Base-by-base conservation (phyloP, 1,140 invertebrate genomes). In the Drosophila burlai region DNA sequence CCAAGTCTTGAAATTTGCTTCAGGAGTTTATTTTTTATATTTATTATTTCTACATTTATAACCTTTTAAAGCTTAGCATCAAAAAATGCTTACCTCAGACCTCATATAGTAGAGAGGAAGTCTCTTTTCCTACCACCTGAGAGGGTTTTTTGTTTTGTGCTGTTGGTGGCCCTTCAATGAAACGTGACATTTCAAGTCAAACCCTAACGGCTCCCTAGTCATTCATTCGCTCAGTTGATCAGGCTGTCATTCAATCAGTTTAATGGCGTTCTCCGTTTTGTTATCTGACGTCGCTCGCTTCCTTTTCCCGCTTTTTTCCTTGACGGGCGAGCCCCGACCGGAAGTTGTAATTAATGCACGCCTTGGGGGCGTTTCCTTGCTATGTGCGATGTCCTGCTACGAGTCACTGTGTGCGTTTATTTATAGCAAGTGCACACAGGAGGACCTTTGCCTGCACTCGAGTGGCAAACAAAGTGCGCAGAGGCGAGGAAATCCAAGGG, bases 261-360 rank as follows among this genome's bases (percentile, higher is more conserved):
- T 76, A 78, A 78, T 78, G 75, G 74, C 75, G 66, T 69, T 77
- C 60, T 59, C 60, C 67, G 26, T 72, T 65, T 49, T 79, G 76
- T 79, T 79, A 79, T 79, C 65, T 63, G 66, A 71, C 75, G 57
- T 68, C 66, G 31, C 69, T 38, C 40, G 34, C 40, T 64, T 42
- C 49, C 74, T 63, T 64, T 62, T 62, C 34, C 26, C 71, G 68
- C 40, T 54, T 59, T 55, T 52, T 42, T 42, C 40, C 24, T 34
- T 45, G 59, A 65, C 76, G 54, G 67, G 65, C 47, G 40, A 50
- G 49, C 75, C 64, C 49, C 54, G 66, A 80, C 81, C 85, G 78
- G 85, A 90, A 85, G 85, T 90, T 80, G 85, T 91, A 89, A 89
- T 89, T 89, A 89, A 89, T 89, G 85, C 67, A 80, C 75, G 81